Conservation (phyloP, 2,797 vertebrate species). For the Sus cebifrons region DNA sequence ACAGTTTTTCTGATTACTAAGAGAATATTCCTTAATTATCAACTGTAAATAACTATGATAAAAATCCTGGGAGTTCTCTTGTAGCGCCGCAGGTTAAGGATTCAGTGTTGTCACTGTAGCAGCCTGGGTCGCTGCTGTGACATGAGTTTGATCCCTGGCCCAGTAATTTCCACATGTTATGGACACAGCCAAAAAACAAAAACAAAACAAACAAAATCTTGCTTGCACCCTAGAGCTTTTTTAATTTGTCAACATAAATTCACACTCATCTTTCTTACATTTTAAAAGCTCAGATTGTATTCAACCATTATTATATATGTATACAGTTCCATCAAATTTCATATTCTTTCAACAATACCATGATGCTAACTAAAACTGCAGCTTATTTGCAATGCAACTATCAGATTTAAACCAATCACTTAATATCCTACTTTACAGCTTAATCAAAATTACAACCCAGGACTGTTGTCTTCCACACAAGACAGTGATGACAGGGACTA, state of each 20-base stretch:
- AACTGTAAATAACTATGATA: constrained; percentile 32
- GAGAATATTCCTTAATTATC: constrained; percentile 56
- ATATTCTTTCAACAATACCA: constrained; percentile 24
- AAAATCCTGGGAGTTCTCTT: neutral
- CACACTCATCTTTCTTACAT: constrained; percentile 6
- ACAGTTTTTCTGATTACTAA: constrained; percentile 48
- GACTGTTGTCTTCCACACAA: neutral
- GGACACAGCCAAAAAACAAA: too few relatives aligned
- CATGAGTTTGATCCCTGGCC: too few relatives aligned
- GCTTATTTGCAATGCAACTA: neutral
- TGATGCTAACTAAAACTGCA: constrained; percentile 14
- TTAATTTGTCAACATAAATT: neutral
- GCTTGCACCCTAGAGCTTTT: neutral
- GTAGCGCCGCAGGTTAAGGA: too few relatives aligned
- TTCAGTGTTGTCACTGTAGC: too few relatives aligned
- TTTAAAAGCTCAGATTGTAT: constrained; percentile 1
- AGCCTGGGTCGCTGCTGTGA: too few relatives aligned
- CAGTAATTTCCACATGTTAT: too few relatives aligned
- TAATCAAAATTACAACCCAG: constrained; percentile 1
- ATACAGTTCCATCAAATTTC: constrained; percentile 9
- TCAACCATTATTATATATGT: neutral
- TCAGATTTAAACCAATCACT: constrained; percentile 40
- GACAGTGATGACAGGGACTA: neutral
- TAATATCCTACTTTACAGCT: constrained; percentile 26
- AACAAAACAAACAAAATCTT: neutral